Evolutionary conservation across 2,797 vertebrate species (phyloP).

Genomic region (Lycodopsis pacificus): DNA sequence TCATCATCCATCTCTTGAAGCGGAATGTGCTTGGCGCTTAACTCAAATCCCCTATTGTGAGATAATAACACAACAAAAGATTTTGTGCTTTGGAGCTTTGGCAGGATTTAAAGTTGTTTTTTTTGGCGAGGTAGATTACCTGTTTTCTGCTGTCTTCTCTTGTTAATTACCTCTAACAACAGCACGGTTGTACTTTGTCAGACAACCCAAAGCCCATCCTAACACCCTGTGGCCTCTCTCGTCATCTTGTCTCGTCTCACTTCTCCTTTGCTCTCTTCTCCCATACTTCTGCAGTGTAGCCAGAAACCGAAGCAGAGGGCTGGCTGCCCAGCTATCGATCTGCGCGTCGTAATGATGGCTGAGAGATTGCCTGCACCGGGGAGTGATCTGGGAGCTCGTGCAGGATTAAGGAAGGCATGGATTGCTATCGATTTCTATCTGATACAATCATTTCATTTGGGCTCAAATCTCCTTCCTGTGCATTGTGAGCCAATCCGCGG

Average conservation of each 20-base stretch:
- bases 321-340: constrained; percentile 78
- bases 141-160: constrained; percentile 65
- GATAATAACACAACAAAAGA: constrained; percentile 68
- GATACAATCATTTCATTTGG: constrained; percentile 89
- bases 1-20: constrained; percentile 66
- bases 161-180: constrained; percentile 77
- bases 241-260: constrained; percentile 59
- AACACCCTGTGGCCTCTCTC: constrained; percentile 62
- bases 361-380: constrained; percentile 83
- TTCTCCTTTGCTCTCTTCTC: constrained; percentile 38
- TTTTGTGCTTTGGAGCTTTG: constrained; percentile 62
- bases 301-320: constrained; percentile 74
- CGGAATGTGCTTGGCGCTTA: constrained; percentile 57
- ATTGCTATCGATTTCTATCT: constrained; percentile 88
- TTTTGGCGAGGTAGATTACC: constrained; percentile 45
- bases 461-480: constrained; percentile 83
- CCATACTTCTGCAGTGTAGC: constrained; percentile 68
- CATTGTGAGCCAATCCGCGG: constrained; percentile 73
- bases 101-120: constrained; percentile 53
- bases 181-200: constrained; percentile 62
- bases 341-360: constrained; percentile 81
- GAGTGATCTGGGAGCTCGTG: constrained; percentile 81
- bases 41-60: constrained; percentile 64
- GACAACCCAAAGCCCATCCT: constrained; percentile 58
- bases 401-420: constrained; percentile 86